Conservation (phyloP, 2,888 invertebrate species). For the Zonitis immaculata region DNA sequence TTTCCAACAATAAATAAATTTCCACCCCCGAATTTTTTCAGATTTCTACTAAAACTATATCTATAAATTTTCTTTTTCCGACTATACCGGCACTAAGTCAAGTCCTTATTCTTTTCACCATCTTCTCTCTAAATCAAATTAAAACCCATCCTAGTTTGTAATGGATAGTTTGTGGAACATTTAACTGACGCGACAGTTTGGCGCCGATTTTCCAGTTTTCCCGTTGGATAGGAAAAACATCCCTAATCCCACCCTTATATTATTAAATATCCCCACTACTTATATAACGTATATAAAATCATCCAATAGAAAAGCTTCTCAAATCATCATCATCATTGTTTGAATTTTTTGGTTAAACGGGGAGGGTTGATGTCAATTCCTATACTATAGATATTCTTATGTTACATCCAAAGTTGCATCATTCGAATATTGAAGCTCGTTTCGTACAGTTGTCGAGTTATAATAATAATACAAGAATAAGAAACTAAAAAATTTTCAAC, state of each 20-base stretch:
- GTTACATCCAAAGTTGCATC: constrained; percentile 32
- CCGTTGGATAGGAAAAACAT: constrained; percentile 22
- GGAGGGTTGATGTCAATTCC: constrained; percentile 21
- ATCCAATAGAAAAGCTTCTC: constrained; percentile 21
- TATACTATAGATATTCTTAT: constrained; percentile 18
- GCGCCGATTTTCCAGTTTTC: constrained; percentile 38
- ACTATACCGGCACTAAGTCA: background rate
- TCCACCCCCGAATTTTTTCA: background rate
- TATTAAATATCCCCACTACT: background rate
- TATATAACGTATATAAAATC: background rate
- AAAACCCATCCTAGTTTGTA: constrained; percentile 37
- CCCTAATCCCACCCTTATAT: constrained; percentile 15
- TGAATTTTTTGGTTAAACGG: constrained; percentile 14
- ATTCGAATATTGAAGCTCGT: constrained; percentile 33
- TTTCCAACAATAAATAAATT: no score
- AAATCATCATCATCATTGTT: constrained; percentile 6
- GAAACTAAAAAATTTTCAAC: no score
- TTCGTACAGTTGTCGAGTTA: constrained; percentile 27
- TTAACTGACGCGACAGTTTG: constrained; percentile 48
- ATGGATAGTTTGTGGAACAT: constrained; percentile 41
- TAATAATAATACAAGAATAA: no score
- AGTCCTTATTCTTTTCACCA: background rate
- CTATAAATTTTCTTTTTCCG: background rate
- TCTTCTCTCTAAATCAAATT: constrained; percentile 38
- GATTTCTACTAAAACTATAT: background rate